Base-by-base conservation (phyloP, 1,140 invertebrate genomes). In the Helicoverpa zea region DNA sequence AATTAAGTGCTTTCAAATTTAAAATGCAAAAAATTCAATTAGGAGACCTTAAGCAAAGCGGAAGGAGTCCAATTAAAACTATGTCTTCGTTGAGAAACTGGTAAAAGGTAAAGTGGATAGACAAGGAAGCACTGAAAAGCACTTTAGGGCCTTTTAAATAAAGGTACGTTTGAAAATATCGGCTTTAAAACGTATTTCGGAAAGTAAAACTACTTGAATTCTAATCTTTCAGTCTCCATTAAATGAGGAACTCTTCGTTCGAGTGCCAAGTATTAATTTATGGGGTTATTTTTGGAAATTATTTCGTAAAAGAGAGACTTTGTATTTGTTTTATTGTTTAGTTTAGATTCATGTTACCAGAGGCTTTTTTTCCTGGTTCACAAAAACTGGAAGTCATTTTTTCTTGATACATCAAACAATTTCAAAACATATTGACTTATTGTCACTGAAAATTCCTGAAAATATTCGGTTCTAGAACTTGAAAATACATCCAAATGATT, bases 41-140 rank as follows among this genome's bases (percentile, higher is more conserved):
- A 90, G 85, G 83, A 83, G 83, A 83, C 84, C 83, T 89, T 85
- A 86, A 89, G 87, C 74, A 88, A 88, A 91, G 75, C 85, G 88
- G 86, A 89, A 90, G 83, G 85, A 89, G 82, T 88, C 86, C 87
- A 90, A 91, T 91, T 91, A 91, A 91, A 91, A 91, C 87, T 90
- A 88, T 88, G 89, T 90, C 88, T 86, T 91, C 85, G 86, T 85
- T 79, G 84, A 84, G 86, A 84, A 88, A 84, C 84, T 64, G 61
- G 75, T 88, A 86, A 87, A 83, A 90, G 86, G 85, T 86, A 82
- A 89, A 90, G 86, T 85, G 86, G 83, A 89, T 84, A 87, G 88
- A 88, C 86, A 88, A 77, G 66, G 74, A 83, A 87, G 87, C 87
- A 87, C 84, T 85, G 85, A 83, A 88, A 87, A 89, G 87, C 88